These are phyloP conservation scores for Bombus sylvicola DNA, from an alignment of 1,140 invertebrate species.

Conservation along the genomic window DNA sequence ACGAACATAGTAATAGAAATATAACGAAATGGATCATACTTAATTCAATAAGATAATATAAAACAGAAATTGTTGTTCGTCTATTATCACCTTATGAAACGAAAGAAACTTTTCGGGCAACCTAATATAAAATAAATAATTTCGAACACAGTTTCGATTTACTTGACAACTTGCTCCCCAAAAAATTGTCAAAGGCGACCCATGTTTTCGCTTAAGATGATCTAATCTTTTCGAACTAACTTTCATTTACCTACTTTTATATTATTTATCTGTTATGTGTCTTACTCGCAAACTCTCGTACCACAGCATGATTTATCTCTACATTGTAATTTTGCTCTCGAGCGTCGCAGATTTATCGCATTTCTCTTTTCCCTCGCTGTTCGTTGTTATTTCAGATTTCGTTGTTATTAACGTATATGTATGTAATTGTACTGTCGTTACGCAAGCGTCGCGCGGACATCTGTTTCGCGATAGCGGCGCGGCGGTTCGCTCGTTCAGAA, in stretches of 20 bases:
- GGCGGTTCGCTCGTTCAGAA: background rate
- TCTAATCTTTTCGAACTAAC: background rate
- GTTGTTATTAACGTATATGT: background rate
- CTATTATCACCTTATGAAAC: no score
- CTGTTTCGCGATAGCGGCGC: constrained; percentile 13
- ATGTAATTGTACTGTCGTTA: constrained; percentile 10
- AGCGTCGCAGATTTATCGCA: constrained; percentile 3
- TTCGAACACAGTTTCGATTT: no score
- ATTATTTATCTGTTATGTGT: background rate
- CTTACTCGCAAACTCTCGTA: background rate
- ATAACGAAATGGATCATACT: no score
- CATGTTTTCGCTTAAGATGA: background rate
- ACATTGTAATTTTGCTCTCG: constrained; percentile 11
- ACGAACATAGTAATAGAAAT: no score
- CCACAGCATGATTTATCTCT: background rate
- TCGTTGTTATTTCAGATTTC: background rate
- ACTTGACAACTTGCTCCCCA: no score
- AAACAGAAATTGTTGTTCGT: no score
- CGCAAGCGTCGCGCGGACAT: constrained; percentile 15
- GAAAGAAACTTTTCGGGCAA: no score
- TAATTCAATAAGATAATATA: no score
- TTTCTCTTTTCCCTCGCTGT: background rate
- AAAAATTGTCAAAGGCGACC: no score
- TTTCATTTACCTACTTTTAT: background rate
- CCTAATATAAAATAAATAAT: no score